phyloP scores from a whole-genome alignment of 2,113 vertebrate species.

The Carassius gibelio region DNA sequence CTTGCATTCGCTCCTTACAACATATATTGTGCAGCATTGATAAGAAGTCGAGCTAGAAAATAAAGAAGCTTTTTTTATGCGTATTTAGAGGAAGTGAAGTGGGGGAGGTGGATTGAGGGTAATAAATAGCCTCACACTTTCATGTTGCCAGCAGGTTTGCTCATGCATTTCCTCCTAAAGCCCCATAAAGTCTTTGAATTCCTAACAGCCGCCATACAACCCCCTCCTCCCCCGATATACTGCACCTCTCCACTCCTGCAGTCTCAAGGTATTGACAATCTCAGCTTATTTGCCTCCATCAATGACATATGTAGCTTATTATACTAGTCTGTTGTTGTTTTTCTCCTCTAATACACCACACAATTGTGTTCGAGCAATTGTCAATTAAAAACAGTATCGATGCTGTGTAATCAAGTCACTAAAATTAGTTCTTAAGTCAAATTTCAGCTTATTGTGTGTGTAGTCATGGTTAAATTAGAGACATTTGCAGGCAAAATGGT shows the following conservation, averaged over 20 bases:
- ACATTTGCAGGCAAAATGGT: background rate
- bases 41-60: slow-evolving; percentile 1
- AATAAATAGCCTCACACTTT: slow-evolving; percentile 59
- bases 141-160: slow-evolving; percentile 59
- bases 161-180: slow-evolving; percentile 62
- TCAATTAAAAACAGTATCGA: no score
- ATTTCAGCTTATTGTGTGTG: background rate
- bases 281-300: slow-evolving; percentile 9
- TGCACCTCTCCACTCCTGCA: background rate
- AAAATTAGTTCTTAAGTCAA: background rate
- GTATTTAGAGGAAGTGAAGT: slow-evolving; percentile 35
- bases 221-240: slow-evolving; percentile 17
- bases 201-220: slow-evolving; percentile 48
- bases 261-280: slow-evolving; percentile 30
- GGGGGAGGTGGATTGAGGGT: slow-evolving; percentile 42
- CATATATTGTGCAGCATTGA: slow-evolving; percentile 5
- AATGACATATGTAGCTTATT: slow-evolving; percentile 17
- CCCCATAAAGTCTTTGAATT: slow-evolving; percentile 62
- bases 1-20: background rate
- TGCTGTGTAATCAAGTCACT: background rate
- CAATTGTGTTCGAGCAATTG: background rate
- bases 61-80: slow-evolving; percentile 50
- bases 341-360: background rate
- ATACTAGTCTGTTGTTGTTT: background rate
- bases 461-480: background rate